Conservation (phyloP, 2,888 invertebrate species). For the Dastarcus helophoroides region DNA sequence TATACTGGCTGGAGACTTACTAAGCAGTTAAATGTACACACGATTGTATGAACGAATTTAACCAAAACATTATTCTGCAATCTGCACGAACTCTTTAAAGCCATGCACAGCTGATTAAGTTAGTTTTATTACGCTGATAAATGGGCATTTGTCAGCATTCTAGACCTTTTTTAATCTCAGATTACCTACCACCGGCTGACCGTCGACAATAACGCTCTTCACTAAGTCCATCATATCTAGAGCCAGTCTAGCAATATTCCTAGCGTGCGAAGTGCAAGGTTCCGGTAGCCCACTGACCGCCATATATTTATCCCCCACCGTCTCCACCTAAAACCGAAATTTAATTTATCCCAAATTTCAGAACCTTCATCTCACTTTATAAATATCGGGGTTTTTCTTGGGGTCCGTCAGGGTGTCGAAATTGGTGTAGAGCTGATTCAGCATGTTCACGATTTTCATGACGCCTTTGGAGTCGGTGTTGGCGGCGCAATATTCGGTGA, state of each 20-base stretch:
- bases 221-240: constrained; percentile 94
- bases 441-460: constrained; percentile 90
- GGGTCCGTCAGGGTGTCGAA: constrained; percentile 91
- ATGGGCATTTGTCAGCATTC: no score
- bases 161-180: neutral
- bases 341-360: neutral
- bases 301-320: constrained; percentile 97
- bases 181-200: constrained; percentile 68
- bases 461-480: constrained; percentile 87
- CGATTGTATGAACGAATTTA: no score
- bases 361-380: constrained; percentile 57
- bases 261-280: constrained; percentile 79
- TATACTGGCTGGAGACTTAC: no score
- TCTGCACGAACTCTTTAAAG: no score
- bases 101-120: no score
- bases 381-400: constrained; percentile 84
- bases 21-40: no score
- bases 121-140: no score
- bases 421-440: constrained; percentile 86
- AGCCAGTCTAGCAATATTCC: constrained; percentile 80
- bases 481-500: constrained; percentile 79
- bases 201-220: constrained; percentile 75
- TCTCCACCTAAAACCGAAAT: constrained; percentile 65
- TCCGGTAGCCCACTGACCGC: constrained; percentile 92
- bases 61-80: no score